Conservation (phyloP, 64 coral and sea anemone species). For the Montipora capricornis region DNA sequence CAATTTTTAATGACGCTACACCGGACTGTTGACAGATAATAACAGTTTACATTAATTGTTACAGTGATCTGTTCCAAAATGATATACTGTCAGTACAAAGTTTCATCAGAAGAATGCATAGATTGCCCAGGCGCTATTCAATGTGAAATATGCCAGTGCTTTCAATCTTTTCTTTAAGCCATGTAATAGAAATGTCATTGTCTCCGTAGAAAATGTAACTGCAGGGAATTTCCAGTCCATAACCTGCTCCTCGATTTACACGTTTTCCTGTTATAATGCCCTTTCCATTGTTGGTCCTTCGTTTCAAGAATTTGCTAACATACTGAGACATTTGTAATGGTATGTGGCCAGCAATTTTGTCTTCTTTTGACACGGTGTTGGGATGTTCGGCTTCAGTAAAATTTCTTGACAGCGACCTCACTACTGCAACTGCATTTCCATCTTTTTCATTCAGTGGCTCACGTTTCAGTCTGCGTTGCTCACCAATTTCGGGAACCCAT, state of each 20-base stretch:
- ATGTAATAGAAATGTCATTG: neutral
- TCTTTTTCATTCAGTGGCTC: slow-evolving; percentile 41
- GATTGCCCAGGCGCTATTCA: neutral
- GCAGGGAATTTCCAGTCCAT: slow-evolving; percentile 23
- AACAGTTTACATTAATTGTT: no score
- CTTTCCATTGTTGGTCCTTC: slow-evolving; percentile 20
- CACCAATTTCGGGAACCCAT: slow-evolving; percentile 5
- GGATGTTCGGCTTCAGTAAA: neutral
- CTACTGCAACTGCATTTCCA: slow-evolving; percentile 15
- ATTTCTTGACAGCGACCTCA: slow-evolving; percentile 3
- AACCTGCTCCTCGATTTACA: slow-evolving; percentile 25
- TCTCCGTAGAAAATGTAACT: neutral
- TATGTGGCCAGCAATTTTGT: slow-evolving; percentile 1
- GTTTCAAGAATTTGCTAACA: neutral
- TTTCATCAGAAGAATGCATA: no score
- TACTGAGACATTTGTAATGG: neutral
- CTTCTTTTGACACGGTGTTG: neutral
- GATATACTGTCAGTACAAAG: no score
- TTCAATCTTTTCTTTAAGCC: slow-evolving; percentile 1
- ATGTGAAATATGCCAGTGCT: neutral
- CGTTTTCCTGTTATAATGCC: neutral
- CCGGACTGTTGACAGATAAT: no score
- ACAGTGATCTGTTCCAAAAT: no score
- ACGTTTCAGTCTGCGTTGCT: slow-evolving; percentile 15
- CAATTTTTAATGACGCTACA: no score